phyloP scores from a whole-genome alignment of 2,797 vertebrate genomes.

The Pseudomugil gertrudae region DNA sequence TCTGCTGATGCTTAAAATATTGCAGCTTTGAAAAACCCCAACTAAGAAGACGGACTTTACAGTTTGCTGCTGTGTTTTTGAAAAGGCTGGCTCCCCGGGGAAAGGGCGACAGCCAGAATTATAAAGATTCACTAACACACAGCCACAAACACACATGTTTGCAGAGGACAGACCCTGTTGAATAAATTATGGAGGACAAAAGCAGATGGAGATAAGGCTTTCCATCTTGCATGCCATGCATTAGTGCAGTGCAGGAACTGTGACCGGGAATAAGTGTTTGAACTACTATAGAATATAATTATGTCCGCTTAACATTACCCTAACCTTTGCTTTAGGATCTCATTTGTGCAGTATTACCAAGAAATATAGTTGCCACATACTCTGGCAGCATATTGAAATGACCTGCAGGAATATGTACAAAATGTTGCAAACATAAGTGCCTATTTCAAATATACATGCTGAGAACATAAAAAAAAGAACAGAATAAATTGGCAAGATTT shows the following conservation, averaged over 20 bases:
- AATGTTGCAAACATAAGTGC: conserved; percentile 16
- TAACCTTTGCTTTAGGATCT: conserved; percentile 43
- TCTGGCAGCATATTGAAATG: conserved; percentile 21
- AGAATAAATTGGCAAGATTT: background rate
- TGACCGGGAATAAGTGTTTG: conserved; percentile 65
- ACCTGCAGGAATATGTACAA: conserved; percentile 28
- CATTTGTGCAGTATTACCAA: conserved; percentile 17
- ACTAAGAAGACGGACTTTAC: conserved; percentile 40
- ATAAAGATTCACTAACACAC: conserved; percentile 37
- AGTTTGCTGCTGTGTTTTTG: conserved; percentile 29
- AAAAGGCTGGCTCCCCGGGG: conserved; percentile 38
- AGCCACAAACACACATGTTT: conserved; percentile 21
- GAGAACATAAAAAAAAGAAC: background rate
- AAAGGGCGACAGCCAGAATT: conserved; percentile 39
- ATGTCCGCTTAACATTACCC: conserved; percentile 33
- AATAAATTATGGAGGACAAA: conserved; percentile 72
- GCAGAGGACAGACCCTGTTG: conserved; percentile 49
- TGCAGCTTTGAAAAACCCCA: conserved; percentile 45
- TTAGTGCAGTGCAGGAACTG: conserved; percentile 44
- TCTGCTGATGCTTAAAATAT: conserved; percentile 50
- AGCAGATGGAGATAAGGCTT: conserved; percentile 60
- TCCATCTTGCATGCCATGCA: conserved; percentile 46
- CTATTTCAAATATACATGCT: conserved; percentile 8
- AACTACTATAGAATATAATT: conserved; percentile 33
- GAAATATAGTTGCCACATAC: conserved; percentile 27